A percentile compares a stretch with the other conserved stretches of the same genome.
Conservation (phyloP, 1,140 invertebrate genomes). For the Drosophila persimilis region DNA sequence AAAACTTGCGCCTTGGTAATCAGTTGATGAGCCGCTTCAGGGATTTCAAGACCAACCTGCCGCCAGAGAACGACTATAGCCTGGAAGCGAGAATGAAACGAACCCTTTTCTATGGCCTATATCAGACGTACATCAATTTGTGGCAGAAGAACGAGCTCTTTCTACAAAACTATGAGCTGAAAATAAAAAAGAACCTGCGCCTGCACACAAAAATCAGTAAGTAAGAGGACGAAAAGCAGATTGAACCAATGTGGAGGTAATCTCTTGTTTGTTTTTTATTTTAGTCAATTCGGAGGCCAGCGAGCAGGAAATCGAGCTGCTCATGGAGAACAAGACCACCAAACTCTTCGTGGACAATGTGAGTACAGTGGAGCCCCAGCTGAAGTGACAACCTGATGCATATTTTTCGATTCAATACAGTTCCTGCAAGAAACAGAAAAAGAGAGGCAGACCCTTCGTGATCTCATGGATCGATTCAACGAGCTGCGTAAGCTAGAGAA, state of each 20-base stretch:
- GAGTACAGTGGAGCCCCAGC: slow-evolving; percentile 29
- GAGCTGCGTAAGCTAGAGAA: slow-evolving; percentile 79
- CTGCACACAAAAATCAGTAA: slow-evolving; percentile 80
- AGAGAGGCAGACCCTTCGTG: slow-evolving; percentile 69
- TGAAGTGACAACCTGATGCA: neutral
- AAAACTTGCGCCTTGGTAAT: slow-evolving; percentile 73
- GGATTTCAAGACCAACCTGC: slow-evolving; percentile 76
- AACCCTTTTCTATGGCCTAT: slow-evolving; percentile 76
- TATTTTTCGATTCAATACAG: slow-evolving; percentile 23
- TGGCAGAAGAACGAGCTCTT: slow-evolving; percentile 81
- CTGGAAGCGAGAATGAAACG: slow-evolving; percentile 79
- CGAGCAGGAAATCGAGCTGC: slow-evolving; percentile 78
- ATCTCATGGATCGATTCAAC: slow-evolving; percentile 78
- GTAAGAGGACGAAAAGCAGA: slow-evolving; percentile 7
- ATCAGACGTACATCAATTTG: slow-evolving; percentile 76
- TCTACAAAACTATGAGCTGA: slow-evolving; percentile 70
- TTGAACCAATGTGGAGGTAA: neutral
- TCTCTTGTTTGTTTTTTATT: neutral
- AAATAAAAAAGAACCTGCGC: slow-evolving; percentile 76
- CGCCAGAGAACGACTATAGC: slow-evolving; percentile 72
- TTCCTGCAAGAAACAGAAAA: slow-evolving; percentile 81
- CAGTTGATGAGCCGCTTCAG: slow-evolving; percentile 70
- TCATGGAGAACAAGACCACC: slow-evolving; percentile 78
- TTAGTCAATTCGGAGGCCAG: slow-evolving; percentile 75
- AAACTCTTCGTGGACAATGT: slow-evolving; percentile 82